These are phyloP conservation scores for Lamprotornis superbus DNA, from an alignment of 2,113 vertebrate genomes.

Conservation along the genomic window DNA sequence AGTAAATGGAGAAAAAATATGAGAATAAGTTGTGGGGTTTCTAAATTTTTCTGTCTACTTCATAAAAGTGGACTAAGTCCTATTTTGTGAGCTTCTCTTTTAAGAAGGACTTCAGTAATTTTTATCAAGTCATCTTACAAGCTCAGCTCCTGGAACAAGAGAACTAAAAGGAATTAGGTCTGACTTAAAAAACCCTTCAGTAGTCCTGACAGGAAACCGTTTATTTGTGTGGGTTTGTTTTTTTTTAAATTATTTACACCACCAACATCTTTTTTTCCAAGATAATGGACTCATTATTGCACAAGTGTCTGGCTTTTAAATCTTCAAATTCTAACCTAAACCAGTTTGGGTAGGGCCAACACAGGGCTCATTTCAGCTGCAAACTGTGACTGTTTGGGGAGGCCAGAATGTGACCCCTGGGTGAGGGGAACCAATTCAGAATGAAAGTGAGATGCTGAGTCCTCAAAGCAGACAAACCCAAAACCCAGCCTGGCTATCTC, in stretches of 20 bases:
- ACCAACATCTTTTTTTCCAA: neutral
- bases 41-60: neutral
- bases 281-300: neutral
- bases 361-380: neutral
- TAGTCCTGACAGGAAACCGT: neutral
- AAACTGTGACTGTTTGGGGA: neutral
- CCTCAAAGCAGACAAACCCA: neutral
- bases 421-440: neutral
- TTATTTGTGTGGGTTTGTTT: neutral
- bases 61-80: neutral
- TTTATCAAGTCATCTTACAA: neutral
- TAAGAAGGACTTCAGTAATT: neutral
- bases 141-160: neutral
- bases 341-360: neutral
- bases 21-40: neutral
- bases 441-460: neutral
- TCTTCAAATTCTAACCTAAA: neutral
- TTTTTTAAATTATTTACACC: neutral
- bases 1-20: neutral
- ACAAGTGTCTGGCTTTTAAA: conserved; percentile 4
- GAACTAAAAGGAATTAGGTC: neutral
- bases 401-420: neutral
- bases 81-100: neutral
- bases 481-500: neutral
- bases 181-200: neutral